A percentile compares a stretch with the other conserved stretches of the same genome.
phyloP scores from a whole-genome alignment of 2,888 invertebrate genomes.

The Hirtodrosophila histrioides region DNA sequence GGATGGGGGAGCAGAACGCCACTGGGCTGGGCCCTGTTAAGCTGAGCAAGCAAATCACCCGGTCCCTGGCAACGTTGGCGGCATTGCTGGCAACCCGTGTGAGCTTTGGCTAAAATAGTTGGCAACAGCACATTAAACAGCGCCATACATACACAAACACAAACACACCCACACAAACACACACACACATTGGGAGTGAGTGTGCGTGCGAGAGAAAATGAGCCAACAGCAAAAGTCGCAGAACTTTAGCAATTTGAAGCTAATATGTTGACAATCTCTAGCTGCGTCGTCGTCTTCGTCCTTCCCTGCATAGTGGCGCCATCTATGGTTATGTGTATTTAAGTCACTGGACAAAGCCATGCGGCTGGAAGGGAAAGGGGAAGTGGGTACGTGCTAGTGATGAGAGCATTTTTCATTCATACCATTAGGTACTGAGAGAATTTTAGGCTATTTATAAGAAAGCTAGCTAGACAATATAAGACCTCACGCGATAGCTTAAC shows the following conservation, averaged over 20 bases:
- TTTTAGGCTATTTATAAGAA: no score
- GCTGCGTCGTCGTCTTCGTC: slow-evolving; percentile 26
- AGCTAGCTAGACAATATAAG: no score
- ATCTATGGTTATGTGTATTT: slow-evolving; percentile 74
- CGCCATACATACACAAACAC: slow-evolving; percentile 26
- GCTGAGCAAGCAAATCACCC: slow-evolving; percentile 77
- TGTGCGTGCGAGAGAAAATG: slow-evolving; percentile 66
- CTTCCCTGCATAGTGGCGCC: slow-evolving; percentile 54
- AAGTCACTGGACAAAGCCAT: slow-evolving; percentile 70
- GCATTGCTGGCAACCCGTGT: slow-evolving; percentile 69
- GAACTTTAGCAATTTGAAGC: slow-evolving; percentile 79
- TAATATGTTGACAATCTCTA: slow-evolving; percentile 80
- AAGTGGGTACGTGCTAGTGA: slow-evolving; percentile 31
- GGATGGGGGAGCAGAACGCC: slow-evolving; percentile 12
- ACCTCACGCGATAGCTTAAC: no score
- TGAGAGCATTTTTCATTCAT: slow-evolving; percentile 13
- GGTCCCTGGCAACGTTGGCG: slow-evolving; percentile 52
- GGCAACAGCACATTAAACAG: slow-evolving; percentile 82
- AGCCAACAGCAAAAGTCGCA: slow-evolving; percentile 76
- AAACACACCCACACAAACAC: slow-evolving; percentile 6
- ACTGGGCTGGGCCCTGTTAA: slow-evolving; percentile 54
- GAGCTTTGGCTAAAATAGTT: slow-evolving; percentile 81
- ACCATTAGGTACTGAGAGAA: no score
- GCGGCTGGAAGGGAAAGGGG: not conserved
- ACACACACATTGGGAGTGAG: slow-evolving; percentile 12